These are phyloP conservation scores for Gobio gobio DNA, from an alignment of 2,113 vertebrate species.

Conservation along the genomic window DNA sequence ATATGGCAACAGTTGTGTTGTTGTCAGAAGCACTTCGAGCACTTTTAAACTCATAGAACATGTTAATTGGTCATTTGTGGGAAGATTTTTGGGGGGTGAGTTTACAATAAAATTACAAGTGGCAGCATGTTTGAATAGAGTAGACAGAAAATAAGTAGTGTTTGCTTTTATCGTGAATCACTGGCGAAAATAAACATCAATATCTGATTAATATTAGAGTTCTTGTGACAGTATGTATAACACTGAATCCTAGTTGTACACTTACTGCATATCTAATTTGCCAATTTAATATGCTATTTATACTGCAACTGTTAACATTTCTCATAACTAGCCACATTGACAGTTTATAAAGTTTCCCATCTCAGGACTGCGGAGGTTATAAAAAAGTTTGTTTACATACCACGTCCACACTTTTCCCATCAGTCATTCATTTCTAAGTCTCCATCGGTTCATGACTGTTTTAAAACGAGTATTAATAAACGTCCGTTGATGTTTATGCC, in stretches of 20 bases:
- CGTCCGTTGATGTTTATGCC: not conserved
- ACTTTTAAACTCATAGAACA: not conserved
- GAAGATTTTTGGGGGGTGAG: not conserved
- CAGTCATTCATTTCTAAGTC: slow-evolving; percentile 44
- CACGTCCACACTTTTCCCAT: slow-evolving; percentile 49
- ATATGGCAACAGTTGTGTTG: slow-evolving; percentile 7
- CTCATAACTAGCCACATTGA: not conserved
- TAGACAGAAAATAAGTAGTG: not conserved
- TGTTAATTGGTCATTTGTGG: not conserved
- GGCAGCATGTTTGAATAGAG: not conserved
- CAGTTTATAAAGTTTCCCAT: not conserved
- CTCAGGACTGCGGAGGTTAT: not conserved
- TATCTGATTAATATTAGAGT: not conserved
- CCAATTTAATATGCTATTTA: not conserved
- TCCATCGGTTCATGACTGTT: slow-evolving; percentile 36
- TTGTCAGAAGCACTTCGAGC: slow-evolving; percentile 2
- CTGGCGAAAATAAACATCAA: not conserved
- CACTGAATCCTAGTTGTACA: not conserved
- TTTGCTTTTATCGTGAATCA: not conserved
- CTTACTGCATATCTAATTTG: too few species aligned
- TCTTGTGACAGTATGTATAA: not conserved
- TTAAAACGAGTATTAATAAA: not conserved
- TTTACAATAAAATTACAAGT: not conserved
- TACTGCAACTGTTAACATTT: too few species aligned
- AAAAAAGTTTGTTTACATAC: slow-evolving; percentile 39